A percentile compares a stretch with the other conserved stretches of the same genome.
phyloP scores from a whole-genome alignment of 1,140 invertebrate genomes.

The Drosophila pruinosa region DNA sequence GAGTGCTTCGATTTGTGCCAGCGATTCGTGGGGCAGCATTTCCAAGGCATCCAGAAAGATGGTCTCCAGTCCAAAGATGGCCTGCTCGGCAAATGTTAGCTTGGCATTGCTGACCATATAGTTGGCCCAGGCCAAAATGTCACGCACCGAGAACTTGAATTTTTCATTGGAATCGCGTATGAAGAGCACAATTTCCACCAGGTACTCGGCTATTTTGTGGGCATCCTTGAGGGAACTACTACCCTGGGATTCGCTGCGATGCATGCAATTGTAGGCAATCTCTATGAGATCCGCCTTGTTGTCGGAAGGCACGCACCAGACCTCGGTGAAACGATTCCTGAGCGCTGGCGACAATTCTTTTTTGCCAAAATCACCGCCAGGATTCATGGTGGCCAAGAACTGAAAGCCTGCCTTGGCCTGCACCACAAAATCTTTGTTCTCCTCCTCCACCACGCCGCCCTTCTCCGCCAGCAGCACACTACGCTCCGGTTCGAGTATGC shows the following conservation, averaged over 20 bases:
- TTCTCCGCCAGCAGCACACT: constrained; percentile 96
- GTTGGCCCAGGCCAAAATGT: constrained; percentile 95
- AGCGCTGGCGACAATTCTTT: constrained; percentile 99
- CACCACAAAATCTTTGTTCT: constrained; percentile 86
- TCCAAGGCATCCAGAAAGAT: constrained; percentile 96
- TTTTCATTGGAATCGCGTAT: constrained; percentile 84
- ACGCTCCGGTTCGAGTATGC: constrained; percentile 96
- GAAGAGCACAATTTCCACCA: constrained; percentile 74
- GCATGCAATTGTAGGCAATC: constrained; percentile 77
- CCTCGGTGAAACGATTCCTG: constrained; percentile 98
- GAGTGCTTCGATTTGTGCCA: constrained; percentile 57
- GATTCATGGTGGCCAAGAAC: constrained; percentile 99
- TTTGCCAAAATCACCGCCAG: constrained; percentile 99
- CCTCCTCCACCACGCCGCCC: constrained; percentile 84
- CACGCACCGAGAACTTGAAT: constrained; percentile 94
- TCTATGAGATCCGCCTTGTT: constrained; percentile 88
- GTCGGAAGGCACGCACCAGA: constrained; percentile 92
- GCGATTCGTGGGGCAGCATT: constrained; percentile 76
- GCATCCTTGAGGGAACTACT: neutral
- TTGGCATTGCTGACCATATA: constrained; percentile 91
- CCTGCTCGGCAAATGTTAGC: constrained; percentile 86
- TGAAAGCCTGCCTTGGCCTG: constrained; percentile 91
- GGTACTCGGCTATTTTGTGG: constrained; percentile 61
- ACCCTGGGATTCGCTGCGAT: neutral
- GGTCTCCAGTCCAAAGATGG: constrained; percentile 94